Conservation (phyloP, 2,888 invertebrate species). For the Horisme vitalbata region DNA sequence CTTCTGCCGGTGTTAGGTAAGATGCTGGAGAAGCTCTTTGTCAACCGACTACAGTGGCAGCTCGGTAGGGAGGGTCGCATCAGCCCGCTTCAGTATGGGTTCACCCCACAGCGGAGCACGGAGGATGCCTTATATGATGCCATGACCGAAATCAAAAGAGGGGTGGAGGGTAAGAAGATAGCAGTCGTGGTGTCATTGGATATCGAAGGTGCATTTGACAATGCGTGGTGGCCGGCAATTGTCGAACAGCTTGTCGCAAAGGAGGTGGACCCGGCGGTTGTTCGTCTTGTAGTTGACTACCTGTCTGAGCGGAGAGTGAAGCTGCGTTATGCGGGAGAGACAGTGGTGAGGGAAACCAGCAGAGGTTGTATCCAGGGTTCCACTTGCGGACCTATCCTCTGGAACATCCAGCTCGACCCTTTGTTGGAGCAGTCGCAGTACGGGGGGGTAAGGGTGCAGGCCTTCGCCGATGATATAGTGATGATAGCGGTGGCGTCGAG, state of each 20-base stretch:
- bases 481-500: background rate
- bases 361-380: constrained; percentile 7
- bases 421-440: background rate
- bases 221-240: constrained; percentile 15
- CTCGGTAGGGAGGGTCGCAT: background rate
- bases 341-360: background rate
- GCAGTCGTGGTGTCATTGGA: constrained; percentile 9
- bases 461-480: background rate
- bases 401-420: constrained; percentile 3
- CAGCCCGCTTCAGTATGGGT: constrained; percentile 21
- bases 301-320: background rate
- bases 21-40: constrained; percentile 19
- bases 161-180: constrained; percentile 1
- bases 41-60: constrained; percentile 19
- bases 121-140: constrained; percentile 27
- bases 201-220: constrained; percentile 22
- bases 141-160: background rate
- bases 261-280: too few relatives aligned
- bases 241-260: too few relatives aligned
- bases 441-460: background rate
- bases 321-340: background rate
- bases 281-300: background rate
- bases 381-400: background rate
- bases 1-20: constrained; percentile 7
- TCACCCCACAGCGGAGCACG: constrained; percentile 23